phyloP scores from a whole-genome alignment of 1,140 invertebrate species.

The Ditylenchus dipsaci region DNA sequence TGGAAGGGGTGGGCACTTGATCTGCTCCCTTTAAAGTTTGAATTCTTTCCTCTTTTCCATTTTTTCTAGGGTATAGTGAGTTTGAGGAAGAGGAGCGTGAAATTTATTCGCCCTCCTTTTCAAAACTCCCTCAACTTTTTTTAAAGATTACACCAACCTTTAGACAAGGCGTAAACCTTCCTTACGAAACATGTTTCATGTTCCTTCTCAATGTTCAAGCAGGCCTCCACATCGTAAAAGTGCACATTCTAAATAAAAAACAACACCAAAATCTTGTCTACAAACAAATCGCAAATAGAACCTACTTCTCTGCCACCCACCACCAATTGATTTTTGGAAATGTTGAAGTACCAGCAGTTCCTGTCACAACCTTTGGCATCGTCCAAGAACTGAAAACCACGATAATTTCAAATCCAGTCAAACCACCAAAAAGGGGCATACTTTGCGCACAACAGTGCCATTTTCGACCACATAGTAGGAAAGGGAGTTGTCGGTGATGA shows the following conservation, averaged over 20 bases:
- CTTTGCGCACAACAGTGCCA: conserved; percentile 17
- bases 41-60: too few relatives aligned
- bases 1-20: too few relatives aligned
- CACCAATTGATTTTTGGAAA: conserved; percentile 42
- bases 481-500: conserved; percentile 34
- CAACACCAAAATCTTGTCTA: background rate
- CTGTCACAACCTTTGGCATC: conserved; percentile 39
- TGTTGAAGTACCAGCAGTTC: conserved; percentile 45
- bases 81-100: too few relatives aligned
- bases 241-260: conserved; percentile 55
- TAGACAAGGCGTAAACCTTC: too few relatives aligned
- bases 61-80: too few relatives aligned
- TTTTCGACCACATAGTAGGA: conserved; percentile 36
- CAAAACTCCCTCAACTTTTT: too few relatives aligned
- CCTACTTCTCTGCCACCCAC: conserved; percentile 40
- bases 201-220: conserved; percentile 31
- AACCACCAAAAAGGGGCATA: background rate
- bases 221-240: conserved; percentile 52
- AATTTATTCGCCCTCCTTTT: too few relatives aligned
- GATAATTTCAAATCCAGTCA: background rate
- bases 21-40: too few relatives aligned
- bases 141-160: background rate
- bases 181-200: too few relatives aligned
- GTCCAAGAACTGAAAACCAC: conserved; percentile 23
- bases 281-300: background rate